Evolutionary conservation across 2,113 vertebrate genomes (phyloP).

Genomic region (Paraplagusia blochii): DNA sequence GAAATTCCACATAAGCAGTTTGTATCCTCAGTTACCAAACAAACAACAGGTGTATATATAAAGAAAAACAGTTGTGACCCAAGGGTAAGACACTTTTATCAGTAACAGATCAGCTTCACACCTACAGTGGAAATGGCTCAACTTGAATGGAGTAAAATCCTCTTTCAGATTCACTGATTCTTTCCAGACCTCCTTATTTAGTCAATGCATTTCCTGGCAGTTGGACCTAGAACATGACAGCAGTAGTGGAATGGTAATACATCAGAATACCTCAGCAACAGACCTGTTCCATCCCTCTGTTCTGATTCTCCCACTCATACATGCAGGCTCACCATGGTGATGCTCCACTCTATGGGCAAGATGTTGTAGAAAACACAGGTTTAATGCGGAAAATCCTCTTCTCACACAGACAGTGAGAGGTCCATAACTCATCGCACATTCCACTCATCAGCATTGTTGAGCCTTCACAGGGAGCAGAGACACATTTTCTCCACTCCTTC

Average conservation of each 20-base stretch:
- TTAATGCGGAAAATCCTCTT: constrained; percentile 31
- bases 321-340: constrained; percentile 33
- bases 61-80: too few species aligned
- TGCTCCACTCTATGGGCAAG: constrained; percentile 28
- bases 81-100: constrained; percentile 1
- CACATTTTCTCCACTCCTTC: neutral
- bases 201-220: constrained; percentile 42
- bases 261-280: constrained; percentile 39
- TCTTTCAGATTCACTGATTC: constrained; percentile 16
- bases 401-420: neutral
- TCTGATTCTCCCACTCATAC: constrained; percentile 30
- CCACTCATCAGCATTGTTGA: constrained; percentile 22
- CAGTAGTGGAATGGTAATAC: constrained; percentile 38
- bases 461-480: constrained; percentile 15
- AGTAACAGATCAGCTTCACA: constrained; percentile 13
- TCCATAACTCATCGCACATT: constrained; percentile 23
- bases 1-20: too few species aligned
- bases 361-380: constrained; percentile 36
- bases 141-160: constrained; percentile 29
- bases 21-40: too few species aligned
- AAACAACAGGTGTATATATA: too few species aligned
- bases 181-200: constrained; percentile 43
- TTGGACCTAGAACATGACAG: constrained; percentile 54
- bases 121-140: constrained; percentile 23
- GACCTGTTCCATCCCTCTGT: constrained; percentile 31